Conservation (phyloP, 1,140 invertebrate genomes). For the Trachymyrmex septentrionalis region DNA sequence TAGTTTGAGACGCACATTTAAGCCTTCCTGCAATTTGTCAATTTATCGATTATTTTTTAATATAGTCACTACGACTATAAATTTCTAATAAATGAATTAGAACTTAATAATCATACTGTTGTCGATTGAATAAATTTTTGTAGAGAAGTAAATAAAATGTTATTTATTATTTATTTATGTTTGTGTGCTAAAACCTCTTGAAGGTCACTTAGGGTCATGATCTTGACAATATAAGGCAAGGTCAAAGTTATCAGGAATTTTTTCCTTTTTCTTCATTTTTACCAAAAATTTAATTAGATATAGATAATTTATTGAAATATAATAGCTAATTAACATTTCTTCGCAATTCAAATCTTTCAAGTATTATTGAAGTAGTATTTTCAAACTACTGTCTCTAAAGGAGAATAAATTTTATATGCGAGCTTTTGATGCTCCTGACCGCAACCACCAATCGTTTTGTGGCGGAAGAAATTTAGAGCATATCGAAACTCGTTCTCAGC, state of each 20-base stretch:
- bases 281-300: neutral
- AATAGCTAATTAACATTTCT: neutral
- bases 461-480: constrained; percentile 38
- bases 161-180: neutral
- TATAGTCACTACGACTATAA: neutral
- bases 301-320: neutral
- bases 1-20: neutral
- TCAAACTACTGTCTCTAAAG: neutral
- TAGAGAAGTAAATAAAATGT: neutral
- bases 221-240: too few species aligned
- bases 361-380: neutral
- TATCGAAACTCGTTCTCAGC: constrained; percentile 28
- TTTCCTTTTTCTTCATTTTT: too few species aligned
- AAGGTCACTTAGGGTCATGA: too few species aligned
- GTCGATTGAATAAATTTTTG: neutral
- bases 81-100: constrained; percentile 4
- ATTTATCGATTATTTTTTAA: neutral
- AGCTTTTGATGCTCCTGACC: neutral
- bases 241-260: too few species aligned
- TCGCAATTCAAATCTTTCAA: neutral
- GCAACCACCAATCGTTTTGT: neutral
- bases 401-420: neutral
- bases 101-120: neutral
- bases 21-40: neutral
- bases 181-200: neutral